Conservation (phyloP, 2,113 vertebrate genomes). For the Carassius gibelio region DNA sequence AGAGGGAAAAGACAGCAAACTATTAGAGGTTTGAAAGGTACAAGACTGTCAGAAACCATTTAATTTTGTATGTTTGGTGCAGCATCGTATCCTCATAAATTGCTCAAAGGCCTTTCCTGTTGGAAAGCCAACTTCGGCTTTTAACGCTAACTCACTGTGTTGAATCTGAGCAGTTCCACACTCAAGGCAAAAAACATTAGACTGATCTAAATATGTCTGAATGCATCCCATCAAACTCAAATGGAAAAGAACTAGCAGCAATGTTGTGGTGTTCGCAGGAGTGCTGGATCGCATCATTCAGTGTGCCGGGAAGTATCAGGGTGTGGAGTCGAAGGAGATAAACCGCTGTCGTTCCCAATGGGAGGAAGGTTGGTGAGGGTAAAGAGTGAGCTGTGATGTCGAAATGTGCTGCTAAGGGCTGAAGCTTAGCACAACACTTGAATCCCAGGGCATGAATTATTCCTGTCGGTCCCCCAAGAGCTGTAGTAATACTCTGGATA, state of each 20-base stretch:
- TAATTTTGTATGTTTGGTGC: conserved; percentile 19
- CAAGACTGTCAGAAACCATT: conserved; percentile 56
- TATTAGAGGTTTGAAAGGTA: conserved; percentile 64
- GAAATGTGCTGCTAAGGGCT: conserved; percentile 12
- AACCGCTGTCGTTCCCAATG: not conserved
- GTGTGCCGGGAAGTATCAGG: not conserved
- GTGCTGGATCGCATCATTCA: not conserved
- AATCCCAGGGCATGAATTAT: conserved; percentile 9
- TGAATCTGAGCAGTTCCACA: conserved; percentile 47
- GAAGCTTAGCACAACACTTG: conserved; percentile 29
- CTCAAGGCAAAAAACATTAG: conserved; percentile 47
- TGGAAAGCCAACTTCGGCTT: conserved; percentile 28
- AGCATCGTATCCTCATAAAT: conserved; percentile 51
- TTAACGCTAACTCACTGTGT: conserved; percentile 48
- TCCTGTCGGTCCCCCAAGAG: not conserved
- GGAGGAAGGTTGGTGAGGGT: conserved; percentile 17
- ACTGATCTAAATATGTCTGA: conserved; percentile 58
- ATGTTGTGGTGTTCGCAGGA: conserved; percentile 5
- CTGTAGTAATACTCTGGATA: not conserved
- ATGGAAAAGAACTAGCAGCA: not conserved
- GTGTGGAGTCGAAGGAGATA: not conserved
- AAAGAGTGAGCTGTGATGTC: conserved; percentile 33
- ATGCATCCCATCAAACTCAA: conserved; percentile 38
- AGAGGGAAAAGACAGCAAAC: conserved; percentile 43
- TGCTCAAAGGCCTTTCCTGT: conserved; percentile 48